Evolutionary conservation across 2,113 vertebrate genomes (phyloP), one percentile per base, ranked within the genome.

Genomic region (Xyliphius kryptos): DNA sequence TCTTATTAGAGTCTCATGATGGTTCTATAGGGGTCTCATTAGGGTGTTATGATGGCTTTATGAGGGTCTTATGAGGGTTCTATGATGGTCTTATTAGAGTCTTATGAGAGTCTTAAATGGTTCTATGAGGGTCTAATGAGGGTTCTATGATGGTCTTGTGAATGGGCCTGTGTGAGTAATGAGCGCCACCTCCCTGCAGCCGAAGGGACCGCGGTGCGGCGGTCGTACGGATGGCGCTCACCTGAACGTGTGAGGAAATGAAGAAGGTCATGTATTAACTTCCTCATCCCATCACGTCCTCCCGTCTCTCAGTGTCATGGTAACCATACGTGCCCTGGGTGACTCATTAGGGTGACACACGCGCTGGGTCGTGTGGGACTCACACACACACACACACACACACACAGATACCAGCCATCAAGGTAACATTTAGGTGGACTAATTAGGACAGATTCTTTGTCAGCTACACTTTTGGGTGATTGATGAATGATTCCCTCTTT

Each of bases 401-500:
- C 59, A 67, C 64, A 80, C 77, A 69, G 69, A 74, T 77, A 78
- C 70, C 2, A 72, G 81, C 74, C 80, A 67, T 82, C 81, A 84
- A 84, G 83, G 83, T 72, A 80, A 73, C 82, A 86, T 63, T 84
- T 82, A 88, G 76, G 80, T 74, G 74, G 81, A 70, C 74, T 79
- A 76, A 86, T 89, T 86, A 82, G 78, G 79, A 85, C 82, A 84
- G 83, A 88, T 82, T 80, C 78, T 78, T 81, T 89, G 88, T 86
- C 90, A 86, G 68, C 41, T 68, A 80, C 77, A 70, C 81, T 92
- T 85, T 79, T 55, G 69, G 22, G 48, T 87, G 89, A 89, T 83
- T 90, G 91, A 94, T 94, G 89, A 89, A 89, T 82, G 86, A 87
- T 81, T 81, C 82, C 76, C 81, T 80, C 85, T 80, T 69, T 76